phyloP scores from a whole-genome alignment of 2,113 vertebrate species.

The Actenoides lindsayi region DNA sequence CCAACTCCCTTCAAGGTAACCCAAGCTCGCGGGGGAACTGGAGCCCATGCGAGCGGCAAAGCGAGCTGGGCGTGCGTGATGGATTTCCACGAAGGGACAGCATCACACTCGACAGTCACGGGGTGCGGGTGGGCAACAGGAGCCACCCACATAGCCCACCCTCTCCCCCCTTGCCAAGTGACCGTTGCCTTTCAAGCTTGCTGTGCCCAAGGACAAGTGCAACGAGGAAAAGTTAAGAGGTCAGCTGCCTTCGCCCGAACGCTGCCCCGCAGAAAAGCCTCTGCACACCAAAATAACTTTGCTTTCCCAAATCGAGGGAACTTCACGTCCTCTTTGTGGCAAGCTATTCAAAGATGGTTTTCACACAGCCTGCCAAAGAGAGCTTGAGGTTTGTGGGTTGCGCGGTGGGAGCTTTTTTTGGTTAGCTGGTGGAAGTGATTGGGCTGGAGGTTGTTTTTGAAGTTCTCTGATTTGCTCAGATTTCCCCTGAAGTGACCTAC shows the following conservation, averaged over 20 bases:
- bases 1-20: slow-evolving; percentile 35
- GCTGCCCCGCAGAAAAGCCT: fast-evolving
- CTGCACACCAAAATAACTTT: background rate
- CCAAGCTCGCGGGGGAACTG: background rate
- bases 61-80: background rate
- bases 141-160: fast-evolving
- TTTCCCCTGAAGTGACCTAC: slow-evolving; percentile 42
- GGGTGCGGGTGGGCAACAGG: fast-evolving
- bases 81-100: fast-evolving
- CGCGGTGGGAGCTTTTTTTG: background rate
- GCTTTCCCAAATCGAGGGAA: background rate
- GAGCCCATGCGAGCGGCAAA: background rate
- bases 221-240: fast-evolving
- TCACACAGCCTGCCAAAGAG: background rate
- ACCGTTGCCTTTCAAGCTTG: fast-evolving
- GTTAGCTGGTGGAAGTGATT: background rate
- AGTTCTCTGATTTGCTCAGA: background rate
- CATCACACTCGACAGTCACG: fast-evolving
- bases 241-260: background rate
- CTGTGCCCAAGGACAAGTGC: background rate
- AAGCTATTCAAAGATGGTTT: background rate
- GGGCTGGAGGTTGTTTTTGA: slow-evolving; percentile 22
- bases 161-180: fast-evolving
- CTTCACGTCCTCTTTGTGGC: background rate
- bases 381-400: background rate